Evolutionary conservation across 2,113 vertebrate genomes (phyloP), one percentile per base, ranked within the genome.

Genomic region (Numenius arquata): DNA sequence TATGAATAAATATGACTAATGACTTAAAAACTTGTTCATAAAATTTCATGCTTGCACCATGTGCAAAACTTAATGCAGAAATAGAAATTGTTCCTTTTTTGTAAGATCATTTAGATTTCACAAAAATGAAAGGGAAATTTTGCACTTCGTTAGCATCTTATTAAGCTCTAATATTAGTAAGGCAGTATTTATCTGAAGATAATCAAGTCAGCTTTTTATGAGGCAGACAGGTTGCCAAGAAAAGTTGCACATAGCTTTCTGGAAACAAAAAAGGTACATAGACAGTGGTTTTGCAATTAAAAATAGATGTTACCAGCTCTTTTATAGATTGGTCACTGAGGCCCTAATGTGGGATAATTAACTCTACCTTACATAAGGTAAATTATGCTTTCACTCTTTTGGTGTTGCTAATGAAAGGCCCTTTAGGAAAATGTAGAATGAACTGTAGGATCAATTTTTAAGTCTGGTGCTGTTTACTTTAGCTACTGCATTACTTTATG

Each of bases 301-400:
- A 96, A 82, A 84, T 79, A 96, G 68, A 74, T 48, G 62, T 68
- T 76, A 52, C 56, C 68, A 65, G 62, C 75, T 95, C n/a, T 79
- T 96, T 87, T 85, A 88, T 84, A 74, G 90, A 91, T 91, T 59
- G 67, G 75, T 94, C 30, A 40, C 71, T 82, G 68, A 72, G 48
- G 36, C 32, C 93, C 58, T 89, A 87, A 85, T 84, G 48, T 63
- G 85, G 80, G 68, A 80, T 95, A 97, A 97, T 97, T 96, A 96
- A 94, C 89, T 97, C 67, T 45, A 58, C 72, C 55, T 96, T 95
- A 63, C 63, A 43, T 93, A 89, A 94, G 82, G 91, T 80, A 91
- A 94, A 94, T 95, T 89, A 73, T 76, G 34, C 52, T 95, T 91
- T 95, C 58, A 75, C 27, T 58, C 74, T 90, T 96, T 84, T 62